Percentiles rank a stretch among this genome's conserved stretches.
Conservation (phyloP, 2,113 vertebrate species). For the Rhynchopsitta pachyrhyncha region DNA sequence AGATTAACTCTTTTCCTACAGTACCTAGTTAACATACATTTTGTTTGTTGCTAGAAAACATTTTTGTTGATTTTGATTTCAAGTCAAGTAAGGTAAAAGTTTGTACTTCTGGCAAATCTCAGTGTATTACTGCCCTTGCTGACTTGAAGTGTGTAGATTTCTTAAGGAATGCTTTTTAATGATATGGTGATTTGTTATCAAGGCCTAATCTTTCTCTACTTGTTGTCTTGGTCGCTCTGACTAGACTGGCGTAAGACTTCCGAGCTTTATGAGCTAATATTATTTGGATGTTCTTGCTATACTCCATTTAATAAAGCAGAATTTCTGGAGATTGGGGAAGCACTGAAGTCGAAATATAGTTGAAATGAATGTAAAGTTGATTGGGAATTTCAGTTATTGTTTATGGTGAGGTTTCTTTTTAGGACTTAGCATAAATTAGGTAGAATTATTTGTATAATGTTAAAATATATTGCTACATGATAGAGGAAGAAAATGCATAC, state of each 20-base stretch:
- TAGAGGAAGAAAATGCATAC: background rate
- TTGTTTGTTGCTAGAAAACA: background rate
- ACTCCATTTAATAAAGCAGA: background rate
- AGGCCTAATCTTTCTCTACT: background rate
- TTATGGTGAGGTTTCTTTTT: background rate
- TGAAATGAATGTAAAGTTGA: background rate
- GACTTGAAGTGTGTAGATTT: background rate
- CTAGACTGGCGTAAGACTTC: background rate
- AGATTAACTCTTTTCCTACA: background rate
- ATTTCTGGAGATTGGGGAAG: background rate
- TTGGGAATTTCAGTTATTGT: background rate
- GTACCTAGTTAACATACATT: background rate
- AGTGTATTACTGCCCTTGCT: background rate
- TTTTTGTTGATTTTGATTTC: background rate
- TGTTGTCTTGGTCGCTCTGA: background rate
- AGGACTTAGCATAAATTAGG: background rate
- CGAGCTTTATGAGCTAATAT: background rate
- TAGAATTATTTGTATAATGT: background rate
- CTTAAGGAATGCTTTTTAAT: background rate
- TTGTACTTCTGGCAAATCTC: background rate
- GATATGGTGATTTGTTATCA: background rate
- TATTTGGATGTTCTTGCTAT: background rate
- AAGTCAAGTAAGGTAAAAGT: background rate
- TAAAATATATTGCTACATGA: background rate
- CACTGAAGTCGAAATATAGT: background rate